A percentile compares a stretch with the other conserved stretches of the same genome.
These are phyloP conservation scores for Chrosomus eos DNA, from an alignment of 2,797 vertebrate species.

Conservation along the genomic window DNA sequence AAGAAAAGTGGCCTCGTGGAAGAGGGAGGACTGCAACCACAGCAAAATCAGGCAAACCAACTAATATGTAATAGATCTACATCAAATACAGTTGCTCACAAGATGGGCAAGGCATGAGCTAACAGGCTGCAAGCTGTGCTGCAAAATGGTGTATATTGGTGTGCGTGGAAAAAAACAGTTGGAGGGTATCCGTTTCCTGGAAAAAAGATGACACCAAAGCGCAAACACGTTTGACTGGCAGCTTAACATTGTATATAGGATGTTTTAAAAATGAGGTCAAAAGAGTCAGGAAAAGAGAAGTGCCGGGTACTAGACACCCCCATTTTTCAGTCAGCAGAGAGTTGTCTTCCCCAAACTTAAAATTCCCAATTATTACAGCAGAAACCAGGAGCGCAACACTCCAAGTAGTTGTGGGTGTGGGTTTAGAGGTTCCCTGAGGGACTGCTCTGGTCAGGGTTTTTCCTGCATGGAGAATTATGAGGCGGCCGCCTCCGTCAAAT, in stretches of 20 bases:
- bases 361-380: neutral
- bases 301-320: neutral
- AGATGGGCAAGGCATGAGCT: neutral
- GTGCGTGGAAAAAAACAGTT: neutral
- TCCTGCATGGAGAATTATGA: no score
- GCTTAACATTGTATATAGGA: neutral
- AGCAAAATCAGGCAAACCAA: neutral
- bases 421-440: neutral
- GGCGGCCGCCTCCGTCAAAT: no score
- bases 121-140: neutral
- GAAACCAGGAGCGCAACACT: neutral
- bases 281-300: neutral
- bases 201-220: neutral
- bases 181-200: neutral
- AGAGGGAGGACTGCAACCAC: neutral
- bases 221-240: neutral
- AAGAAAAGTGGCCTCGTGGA: neutral
- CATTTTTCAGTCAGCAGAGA: neutral
- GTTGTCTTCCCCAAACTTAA: neutral
- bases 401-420: conserved; percentile 6
- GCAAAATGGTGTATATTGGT: neutral
- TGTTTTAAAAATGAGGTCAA: neutral
- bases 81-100: neutral
- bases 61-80: neutral
- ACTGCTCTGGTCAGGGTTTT: conserved; percentile 1